Evolutionary conservation across 2,888 invertebrate species (phyloP).

Genomic region (Tipula lateralis): DNA sequence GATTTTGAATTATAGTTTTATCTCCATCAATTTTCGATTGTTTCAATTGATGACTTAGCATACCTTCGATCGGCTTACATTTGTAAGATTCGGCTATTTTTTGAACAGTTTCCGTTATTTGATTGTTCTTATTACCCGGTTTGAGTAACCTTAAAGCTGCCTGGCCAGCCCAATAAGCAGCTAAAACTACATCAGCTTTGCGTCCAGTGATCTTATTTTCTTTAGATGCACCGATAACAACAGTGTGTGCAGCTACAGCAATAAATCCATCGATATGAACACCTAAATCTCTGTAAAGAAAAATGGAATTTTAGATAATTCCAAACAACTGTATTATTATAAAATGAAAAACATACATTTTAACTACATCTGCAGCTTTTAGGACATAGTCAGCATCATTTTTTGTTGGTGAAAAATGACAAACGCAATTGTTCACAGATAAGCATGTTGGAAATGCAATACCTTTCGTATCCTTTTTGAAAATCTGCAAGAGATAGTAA

Average conservation of each 20-base stretch:
- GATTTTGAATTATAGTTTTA: slow-evolving; percentile 95
- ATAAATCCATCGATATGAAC: slow-evolving; percentile 99
- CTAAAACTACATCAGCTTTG: slow-evolving; percentile 90
- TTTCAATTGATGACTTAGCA: slow-evolving; percentile 92
- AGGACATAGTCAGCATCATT: slow-evolving; percentile 84
- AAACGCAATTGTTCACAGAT: slow-evolving; percentile 98
- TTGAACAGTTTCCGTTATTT: slow-evolving; percentile 86
- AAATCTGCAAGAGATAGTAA: slow-evolving; percentile 48
- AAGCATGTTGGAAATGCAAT: slow-evolving; percentile 99
- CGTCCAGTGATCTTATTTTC: slow-evolving; percentile 76
- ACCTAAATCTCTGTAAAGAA: slow-evolving; percentile 96
- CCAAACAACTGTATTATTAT: neutral
- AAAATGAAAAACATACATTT: slow-evolving; percentile 70
- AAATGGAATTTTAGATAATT: too few species aligned
- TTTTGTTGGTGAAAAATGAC: slow-evolving; percentile 95
- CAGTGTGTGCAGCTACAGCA: slow-evolving; percentile 94
- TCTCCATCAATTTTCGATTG: slow-evolving; percentile 97
- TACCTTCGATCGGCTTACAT: slow-evolving; percentile 97
- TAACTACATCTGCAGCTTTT: slow-evolving; percentile 90
- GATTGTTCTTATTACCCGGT: slow-evolving; percentile 88
- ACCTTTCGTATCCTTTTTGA: slow-evolving; percentile 98
- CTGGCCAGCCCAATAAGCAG: slow-evolving; percentile 93
- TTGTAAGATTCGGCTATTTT: slow-evolving; percentile 89
- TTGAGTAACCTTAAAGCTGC: slow-evolving; percentile 89
- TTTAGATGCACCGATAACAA: slow-evolving; percentile 75